These are phyloP conservation scores for Cranoglanis bouderius DNA, from an alignment of 2,113 vertebrate species.

Conservation along the genomic window DNA sequence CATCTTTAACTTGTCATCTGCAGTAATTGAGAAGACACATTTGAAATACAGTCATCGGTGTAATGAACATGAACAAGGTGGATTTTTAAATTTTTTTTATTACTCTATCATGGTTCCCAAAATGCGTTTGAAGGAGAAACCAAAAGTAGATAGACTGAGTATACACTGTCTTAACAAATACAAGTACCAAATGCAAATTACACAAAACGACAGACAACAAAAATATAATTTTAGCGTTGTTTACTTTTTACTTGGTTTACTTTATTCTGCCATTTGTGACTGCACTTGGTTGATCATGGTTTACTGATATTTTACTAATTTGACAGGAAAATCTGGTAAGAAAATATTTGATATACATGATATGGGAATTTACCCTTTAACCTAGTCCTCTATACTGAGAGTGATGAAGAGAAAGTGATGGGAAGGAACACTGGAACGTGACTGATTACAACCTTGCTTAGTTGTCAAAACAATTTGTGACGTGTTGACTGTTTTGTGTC, in stretches of 20 bases:
- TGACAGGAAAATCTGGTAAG: neutral
- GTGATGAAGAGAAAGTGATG: neutral
- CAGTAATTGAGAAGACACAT: neutral
- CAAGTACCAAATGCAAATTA: neutral
- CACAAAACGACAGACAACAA: neutral
- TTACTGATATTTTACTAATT: neutral
- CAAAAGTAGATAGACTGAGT: neutral
- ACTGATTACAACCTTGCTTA: constrained; percentile 7
- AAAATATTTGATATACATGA: neutral
- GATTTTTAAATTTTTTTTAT: neutral
- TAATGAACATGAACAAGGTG: neutral
- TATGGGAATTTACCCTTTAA: neutral
- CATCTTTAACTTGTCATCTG: neutral
- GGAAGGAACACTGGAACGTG: neutral
- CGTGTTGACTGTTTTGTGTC: neutral
- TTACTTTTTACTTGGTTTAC: neutral
- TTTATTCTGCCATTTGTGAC: neutral
- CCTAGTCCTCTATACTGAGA: neutral
- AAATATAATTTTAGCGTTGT: neutral
- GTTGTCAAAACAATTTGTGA: neutral
- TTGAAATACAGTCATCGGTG: neutral
- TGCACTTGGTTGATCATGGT: neutral
- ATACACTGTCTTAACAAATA: neutral
- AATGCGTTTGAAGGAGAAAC: neutral
- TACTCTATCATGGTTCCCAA: neutral